phyloP scores from a whole-genome alignment of 2,888 invertebrate genomes.

The Xanthia icteritia region DNA sequence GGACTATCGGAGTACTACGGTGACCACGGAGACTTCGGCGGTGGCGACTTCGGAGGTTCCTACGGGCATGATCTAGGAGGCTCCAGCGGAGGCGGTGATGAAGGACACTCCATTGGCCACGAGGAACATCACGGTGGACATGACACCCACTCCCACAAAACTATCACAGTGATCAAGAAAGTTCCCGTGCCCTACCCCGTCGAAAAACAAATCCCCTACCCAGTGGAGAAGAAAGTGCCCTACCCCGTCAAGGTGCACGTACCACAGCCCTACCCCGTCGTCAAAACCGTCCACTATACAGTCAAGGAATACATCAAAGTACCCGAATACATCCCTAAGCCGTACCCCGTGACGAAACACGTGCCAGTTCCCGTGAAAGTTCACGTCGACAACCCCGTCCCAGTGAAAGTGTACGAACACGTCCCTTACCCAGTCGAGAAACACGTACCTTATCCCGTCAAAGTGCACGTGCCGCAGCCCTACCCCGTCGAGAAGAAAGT shows the following conservation, averaged over 20 bases:
- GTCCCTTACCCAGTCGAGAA: slow-evolving; percentile 94
- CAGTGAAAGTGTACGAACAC: slow-evolving; percentile 90
- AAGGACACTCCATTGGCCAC: slow-evolving; percentile 67
- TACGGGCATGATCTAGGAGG: slow-evolving; percentile 70
- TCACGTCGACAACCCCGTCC: slow-evolving; percentile 92
- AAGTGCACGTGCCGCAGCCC: slow-evolving; percentile 93
- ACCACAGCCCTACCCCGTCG: slow-evolving; percentile 93
- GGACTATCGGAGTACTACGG: slow-evolving; percentile 89
- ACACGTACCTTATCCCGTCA: slow-evolving; percentile 92
- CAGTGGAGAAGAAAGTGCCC: slow-evolving; percentile 92
- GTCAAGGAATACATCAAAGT: slow-evolving; percentile 92
- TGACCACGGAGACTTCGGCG: slow-evolving; percentile 77
- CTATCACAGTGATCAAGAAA: slow-evolving; percentile 93
- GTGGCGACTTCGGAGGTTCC: slow-evolving; percentile 73
- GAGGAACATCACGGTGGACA: slow-evolving; percentile 81
- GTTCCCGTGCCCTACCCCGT: slow-evolving; percentile 94
- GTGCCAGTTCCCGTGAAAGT: slow-evolving; percentile 92
- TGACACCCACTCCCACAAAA: slow-evolving; percentile 81
- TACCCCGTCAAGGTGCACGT: slow-evolving; percentile 92
- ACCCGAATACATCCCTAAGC: slow-evolving; percentile 92
- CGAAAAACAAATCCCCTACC: slow-evolving; percentile 92
- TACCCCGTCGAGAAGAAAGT: slow-evolving; percentile 93
- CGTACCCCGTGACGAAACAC: slow-evolving; percentile 92
- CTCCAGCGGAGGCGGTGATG: slow-evolving; percentile 67
- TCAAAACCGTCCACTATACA: slow-evolving; percentile 92